Evolutionary conservation across 2,888 invertebrate species (phyloP), one percentile per base, ranked within the genome.

Genomic region (Drosophila pseudotakahashii): DNA sequence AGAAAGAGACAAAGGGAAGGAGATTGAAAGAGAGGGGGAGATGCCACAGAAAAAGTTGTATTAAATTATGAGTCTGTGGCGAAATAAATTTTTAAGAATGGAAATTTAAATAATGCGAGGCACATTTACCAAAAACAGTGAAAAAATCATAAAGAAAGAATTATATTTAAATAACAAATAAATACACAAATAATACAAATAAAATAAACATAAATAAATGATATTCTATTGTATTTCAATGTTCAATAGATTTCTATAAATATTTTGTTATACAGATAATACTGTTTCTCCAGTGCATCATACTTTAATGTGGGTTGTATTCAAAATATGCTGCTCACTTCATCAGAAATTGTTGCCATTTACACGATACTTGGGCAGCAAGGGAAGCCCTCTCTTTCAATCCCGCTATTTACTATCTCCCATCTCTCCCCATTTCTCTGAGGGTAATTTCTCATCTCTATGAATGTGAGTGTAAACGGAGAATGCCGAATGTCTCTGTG

Each of bases 31-130:
- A 44, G 63, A 52, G 48, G 39, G 61, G 10, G 6, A 36, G 30
- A 19, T 16, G 41, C 16, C 19, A 13, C 23, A 9, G 36, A 51
- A 77, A 72, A 80, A 71, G 55, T 80, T 63, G 73, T 80, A 75
- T 79, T 78, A 81, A 79, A 78, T 78, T 81, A 81, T 75, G 76
- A 73, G 73, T 52, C 63, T 57, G 70, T 58, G 67, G 70, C 58
- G 61, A 73, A 79, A 78, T 75, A 81, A 79, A 79, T 80, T 77
- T 51, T 62, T 68, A 73, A 78, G 75, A 75, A 81, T 78, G 71
- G 67, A 78, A 81, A 81, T 81, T 75, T 76, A 75, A 78, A 81
- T 75, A 81, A 81, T 78, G 75, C 71, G 73, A 62, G 60, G 70
- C 73, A 73, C 67, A 76, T 73, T 67, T 66, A 45, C 52, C 61